A percentile compares a stretch with the other conserved stretches of the same genome.
phyloP scores from a whole-genome alignment of 2,888 invertebrate genomes.

The Hirtodrosophila histrioides region DNA sequence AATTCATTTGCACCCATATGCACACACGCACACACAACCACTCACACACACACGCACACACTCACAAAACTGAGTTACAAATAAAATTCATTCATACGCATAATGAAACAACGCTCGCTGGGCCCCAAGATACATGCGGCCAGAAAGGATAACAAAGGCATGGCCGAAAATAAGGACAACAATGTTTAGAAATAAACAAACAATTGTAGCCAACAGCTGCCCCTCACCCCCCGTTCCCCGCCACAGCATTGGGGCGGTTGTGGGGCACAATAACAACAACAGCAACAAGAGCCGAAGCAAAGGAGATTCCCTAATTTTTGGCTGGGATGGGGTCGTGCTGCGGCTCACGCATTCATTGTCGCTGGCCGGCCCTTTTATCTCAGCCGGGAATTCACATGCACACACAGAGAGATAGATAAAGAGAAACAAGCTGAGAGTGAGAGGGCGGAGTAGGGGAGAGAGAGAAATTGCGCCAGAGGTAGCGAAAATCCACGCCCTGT shows the following conservation, averaged over 20 bases:
- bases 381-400: constrained; percentile 42
- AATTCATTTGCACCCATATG: constrained; percentile 80
- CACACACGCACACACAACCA: constrained; percentile 43
- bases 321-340: constrained; percentile 31
- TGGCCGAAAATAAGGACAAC: constrained; percentile 74
- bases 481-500: constrained; percentile 80
- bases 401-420: constrained; percentile 16
- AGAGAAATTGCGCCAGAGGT: constrained; percentile 39
- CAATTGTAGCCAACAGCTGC: constrained; percentile 67
- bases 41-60: constrained; percentile 15
- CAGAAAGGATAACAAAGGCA: constrained; percentile 69
- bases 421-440: constrained; percentile 14
- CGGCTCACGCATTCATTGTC: constrained; percentile 57
- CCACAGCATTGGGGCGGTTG: neutral
- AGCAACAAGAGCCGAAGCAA: constrained; percentile 30
- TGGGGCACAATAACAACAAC: constrained; percentile 21
- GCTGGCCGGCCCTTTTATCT: constrained; percentile 63
- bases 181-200: constrained; percentile 79
- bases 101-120: constrained; percentile 69
- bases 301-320: constrained; percentile 44
- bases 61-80: constrained; percentile 57
- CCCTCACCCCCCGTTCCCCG: constrained; percentile 1
- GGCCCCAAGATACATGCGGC: constrained; percentile 54
- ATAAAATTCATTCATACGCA: constrained; percentile 81
- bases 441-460: constrained; percentile 1